Percentiles rank a stretch among this genome's conserved stretches.
Conservation (phyloP, 2,888 invertebrate genomes). For the Saturnia pavonia region DNA sequence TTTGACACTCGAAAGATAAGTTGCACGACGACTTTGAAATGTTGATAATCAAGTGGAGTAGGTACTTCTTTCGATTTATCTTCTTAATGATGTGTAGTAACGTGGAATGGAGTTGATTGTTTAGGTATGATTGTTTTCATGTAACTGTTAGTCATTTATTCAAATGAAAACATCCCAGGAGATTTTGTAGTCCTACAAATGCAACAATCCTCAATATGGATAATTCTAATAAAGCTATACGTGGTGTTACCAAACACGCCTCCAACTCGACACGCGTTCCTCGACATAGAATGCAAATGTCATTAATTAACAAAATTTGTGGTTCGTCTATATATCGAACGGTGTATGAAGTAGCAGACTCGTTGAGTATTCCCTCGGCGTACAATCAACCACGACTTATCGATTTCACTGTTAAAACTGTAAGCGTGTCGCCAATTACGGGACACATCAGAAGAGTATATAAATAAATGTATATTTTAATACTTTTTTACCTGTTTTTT, state of each 20-base stretch:
- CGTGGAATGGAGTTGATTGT: background rate
- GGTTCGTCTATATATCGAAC: conserved; percentile 27
- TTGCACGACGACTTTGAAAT: background rate
- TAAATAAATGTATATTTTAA: too few species aligned
- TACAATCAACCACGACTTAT: conserved; percentile 63
- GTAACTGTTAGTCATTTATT: background rate
- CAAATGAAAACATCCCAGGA: background rate
- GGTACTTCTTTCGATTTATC: background rate
- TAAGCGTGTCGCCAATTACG: conserved; percentile 61
- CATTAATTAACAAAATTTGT: conserved; percentile 52
- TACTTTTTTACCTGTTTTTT: conserved; percentile 15
- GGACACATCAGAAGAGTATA: conserved; percentile 42
- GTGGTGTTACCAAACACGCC: background rate
- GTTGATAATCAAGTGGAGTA: background rate
- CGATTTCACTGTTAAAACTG: conserved; percentile 61
- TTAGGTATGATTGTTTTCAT: background rate
- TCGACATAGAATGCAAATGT: conserved; percentile 44
- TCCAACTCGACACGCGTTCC: background rate
- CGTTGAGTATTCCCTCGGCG: conserved; percentile 51
- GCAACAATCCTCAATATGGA: background rate
- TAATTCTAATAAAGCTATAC: background rate
- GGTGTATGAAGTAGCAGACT: conserved; percentile 36
- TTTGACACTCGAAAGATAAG: background rate
- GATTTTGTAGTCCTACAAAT: background rate
- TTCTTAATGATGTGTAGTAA: background rate